Base-by-base conservation (phyloP, 2,888 invertebrate genomes). In the Epinotia bilunana region DNA sequence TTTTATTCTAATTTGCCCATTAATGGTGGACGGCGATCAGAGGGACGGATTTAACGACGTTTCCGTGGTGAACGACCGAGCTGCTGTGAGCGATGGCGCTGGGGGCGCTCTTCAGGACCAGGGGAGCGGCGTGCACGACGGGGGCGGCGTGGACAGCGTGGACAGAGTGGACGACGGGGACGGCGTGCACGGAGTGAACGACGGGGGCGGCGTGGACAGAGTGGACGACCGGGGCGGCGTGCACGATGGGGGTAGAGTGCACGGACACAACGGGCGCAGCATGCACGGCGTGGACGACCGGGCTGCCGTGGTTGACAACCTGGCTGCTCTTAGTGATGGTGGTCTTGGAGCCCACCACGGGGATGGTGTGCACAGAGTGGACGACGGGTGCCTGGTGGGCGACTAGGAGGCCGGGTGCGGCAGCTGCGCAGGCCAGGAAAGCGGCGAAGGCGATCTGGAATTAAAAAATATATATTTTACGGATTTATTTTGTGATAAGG, bases 311-410 rank as follows among this genome's bases (percentile, higher is more conserved):
- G 90, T 91, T 90, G 16, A 93, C 92, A 1, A 92, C 84, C 79
- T 92, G 93, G 88, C 93, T 92, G 86, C 90, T 91, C 88, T 91
- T 92, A 67, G 93, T 92, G 83, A 93, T 89, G 78, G 93, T 92
- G 76, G 93, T 91, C 85, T 91, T 91, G 63, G 90, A 83, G 55
- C 81, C 86, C 3, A 87, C 82, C 5, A 87, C 81, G n/a, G 87
- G 87, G 13, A 87, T 84, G 43, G 84, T 79, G 23, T 71, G 78
- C n/a, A 80, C 78, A 53, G 86, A 82, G 83, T 88, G 88, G 53
- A 91, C 87, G 55, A 91, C 88, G 3, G 93, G 92, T 1, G 88
- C 86, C 70, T 90, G 84, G 79, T 91, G 91, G 43, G 86, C 82
- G 62, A 91, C 76, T 2, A 93, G 80, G n/a, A 92, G 83, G 57